phyloP scores from a whole-genome alignment of 2,888 invertebrate species.

The Parnassius mnemosyne region DNA sequence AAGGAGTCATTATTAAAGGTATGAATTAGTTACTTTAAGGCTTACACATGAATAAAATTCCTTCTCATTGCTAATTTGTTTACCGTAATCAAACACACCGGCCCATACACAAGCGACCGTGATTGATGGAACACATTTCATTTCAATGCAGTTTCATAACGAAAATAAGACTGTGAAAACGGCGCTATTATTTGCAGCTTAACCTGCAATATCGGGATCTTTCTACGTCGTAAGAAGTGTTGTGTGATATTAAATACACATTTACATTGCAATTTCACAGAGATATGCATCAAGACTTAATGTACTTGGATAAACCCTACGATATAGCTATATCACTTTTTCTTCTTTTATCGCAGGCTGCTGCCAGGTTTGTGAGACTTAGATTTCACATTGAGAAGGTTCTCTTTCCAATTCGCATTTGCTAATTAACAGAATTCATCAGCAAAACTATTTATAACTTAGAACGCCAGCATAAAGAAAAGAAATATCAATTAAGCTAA shows the following conservation, averaged over 20 bases:
- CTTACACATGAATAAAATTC: background rate
- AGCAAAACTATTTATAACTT: too few relatives aligned
- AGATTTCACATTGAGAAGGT: too few relatives aligned
- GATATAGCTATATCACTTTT: too few relatives aligned
- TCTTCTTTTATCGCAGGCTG: too few relatives aligned
- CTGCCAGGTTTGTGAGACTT: too few relatives aligned
- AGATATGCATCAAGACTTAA: background rate
- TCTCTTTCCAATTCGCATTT: too few relatives aligned
- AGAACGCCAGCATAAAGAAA: too few relatives aligned
- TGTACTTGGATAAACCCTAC: too few relatives aligned
- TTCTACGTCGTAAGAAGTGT: constrained; percentile 23
- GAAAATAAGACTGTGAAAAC: constrained; percentile 45
- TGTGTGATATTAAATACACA: constrained; percentile 33
- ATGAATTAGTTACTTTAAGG: background rate
- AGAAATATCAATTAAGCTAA: too few relatives aligned
- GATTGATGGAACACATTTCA: constrained; percentile 56
- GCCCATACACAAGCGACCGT: constrained; percentile 28
- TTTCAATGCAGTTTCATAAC: constrained; percentile 39
- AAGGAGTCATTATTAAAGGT: too few relatives aligned
- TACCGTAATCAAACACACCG: constrained; percentile 9
- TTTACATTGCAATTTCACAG: constrained; percentile 18
- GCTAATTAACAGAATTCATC: too few relatives aligned
- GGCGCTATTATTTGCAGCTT: constrained; percentile 62
- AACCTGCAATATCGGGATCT: constrained; percentile 32
- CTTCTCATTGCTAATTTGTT: constrained; percentile 30